Percentiles rank a stretch among this genome's conserved stretches.
Conservation (phyloP, 2,113 vertebrate species). For the Bucco capensis region DNA sequence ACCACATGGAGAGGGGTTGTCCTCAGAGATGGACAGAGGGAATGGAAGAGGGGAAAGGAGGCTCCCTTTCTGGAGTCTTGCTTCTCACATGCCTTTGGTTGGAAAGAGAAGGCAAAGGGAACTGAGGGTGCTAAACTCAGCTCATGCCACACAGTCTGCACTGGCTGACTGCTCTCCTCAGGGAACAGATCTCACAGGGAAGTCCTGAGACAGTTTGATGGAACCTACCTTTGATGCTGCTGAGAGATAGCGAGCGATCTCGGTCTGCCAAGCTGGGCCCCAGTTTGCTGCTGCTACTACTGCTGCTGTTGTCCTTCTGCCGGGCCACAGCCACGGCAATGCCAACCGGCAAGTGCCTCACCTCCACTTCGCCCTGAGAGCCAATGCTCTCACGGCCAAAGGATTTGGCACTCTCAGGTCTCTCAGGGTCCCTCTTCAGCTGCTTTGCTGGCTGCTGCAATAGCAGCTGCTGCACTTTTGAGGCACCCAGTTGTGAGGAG, state of each 20-base stretch:
- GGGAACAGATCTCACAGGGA: background rate
- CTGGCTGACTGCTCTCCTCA: background rate
- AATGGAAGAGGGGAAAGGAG: rapidly evolving
- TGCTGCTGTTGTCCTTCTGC: slow-evolving; percentile 87
- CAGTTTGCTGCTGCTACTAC: slow-evolving; percentile 73
- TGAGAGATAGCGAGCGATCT: slow-evolving; percentile 80
- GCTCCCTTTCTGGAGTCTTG: background rate
- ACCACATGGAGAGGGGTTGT: background rate
- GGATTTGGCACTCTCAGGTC: slow-evolving; percentile 88
- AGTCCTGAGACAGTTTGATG: background rate
- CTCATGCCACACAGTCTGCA: background rate
- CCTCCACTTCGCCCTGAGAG: slow-evolving; percentile 87
- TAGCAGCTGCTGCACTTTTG: slow-evolving; percentile 76
- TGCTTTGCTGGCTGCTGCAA: slow-evolving; percentile 74
- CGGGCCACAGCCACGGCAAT: slow-evolving; percentile 94
- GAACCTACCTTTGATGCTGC: slow-evolving; percentile 86
- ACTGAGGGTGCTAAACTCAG: background rate
- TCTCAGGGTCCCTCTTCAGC: slow-evolving; percentile 89
- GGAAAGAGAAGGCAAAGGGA: background rate
- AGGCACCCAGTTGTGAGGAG: slow-evolving; percentile 34
- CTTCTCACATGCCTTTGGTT: background rate
- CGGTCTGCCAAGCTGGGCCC: slow-evolving; percentile 76
- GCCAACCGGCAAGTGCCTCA: slow-evolving; percentile 92
- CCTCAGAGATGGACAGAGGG: background rate
- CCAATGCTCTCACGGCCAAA: slow-evolving; percentile 82